Percentiles rank a stretch among this genome's conserved stretches.
phyloP scores from a whole-genome alignment of 2,888 invertebrate species.

The Psylliodes chrysocephalus region DNA sequence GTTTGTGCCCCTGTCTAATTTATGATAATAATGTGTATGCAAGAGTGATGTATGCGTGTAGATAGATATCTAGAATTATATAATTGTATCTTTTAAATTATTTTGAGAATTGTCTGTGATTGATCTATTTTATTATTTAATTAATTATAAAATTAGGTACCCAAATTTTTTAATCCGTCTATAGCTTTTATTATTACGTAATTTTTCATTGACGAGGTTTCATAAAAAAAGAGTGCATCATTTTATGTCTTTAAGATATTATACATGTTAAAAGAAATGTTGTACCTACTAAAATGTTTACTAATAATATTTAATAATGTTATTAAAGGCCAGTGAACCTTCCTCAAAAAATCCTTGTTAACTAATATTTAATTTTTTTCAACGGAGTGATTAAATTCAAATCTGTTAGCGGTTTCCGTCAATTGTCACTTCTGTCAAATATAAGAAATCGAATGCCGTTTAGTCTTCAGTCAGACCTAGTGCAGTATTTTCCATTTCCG shows the following conservation, averaged over 20 bases:
- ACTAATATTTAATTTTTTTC: not conserved
- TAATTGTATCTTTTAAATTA: constrained; percentile 60
- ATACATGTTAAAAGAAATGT: constrained; percentile 7
- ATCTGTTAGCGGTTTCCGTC: too few relatives aligned
- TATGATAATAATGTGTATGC: constrained; percentile 22
- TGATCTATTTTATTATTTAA: constrained; percentile 64
- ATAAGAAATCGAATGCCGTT: too few relatives aligned
- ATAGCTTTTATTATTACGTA: constrained; percentile 11
- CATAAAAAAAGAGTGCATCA: constrained; percentile 29
- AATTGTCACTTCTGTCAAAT: too few relatives aligned
- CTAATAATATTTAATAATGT: constrained; percentile 14
- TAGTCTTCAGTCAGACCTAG: too few relatives aligned
- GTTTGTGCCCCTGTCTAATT: constrained; percentile 6
- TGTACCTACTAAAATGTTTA: constrained; percentile 10
- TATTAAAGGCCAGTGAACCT: constrained; percentile 18
- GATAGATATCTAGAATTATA: constrained; percentile 51
- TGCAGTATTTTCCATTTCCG: too few relatives aligned
- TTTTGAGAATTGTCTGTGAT: constrained; percentile 66
- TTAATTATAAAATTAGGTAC: constrained; percentile 55
- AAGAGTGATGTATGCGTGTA: constrained; percentile 51
- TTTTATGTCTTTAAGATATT: constrained; percentile 14
- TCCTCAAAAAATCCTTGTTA: constrained; percentile 4
- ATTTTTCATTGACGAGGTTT: constrained; percentile 38
- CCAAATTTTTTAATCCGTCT: constrained; percentile 45
- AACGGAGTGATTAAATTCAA: not conserved